Evolutionary conservation across 2,113 vertebrate species (phyloP), one percentile per base, ranked within the genome.

Genomic region (Melanocharis versteri): DNA sequence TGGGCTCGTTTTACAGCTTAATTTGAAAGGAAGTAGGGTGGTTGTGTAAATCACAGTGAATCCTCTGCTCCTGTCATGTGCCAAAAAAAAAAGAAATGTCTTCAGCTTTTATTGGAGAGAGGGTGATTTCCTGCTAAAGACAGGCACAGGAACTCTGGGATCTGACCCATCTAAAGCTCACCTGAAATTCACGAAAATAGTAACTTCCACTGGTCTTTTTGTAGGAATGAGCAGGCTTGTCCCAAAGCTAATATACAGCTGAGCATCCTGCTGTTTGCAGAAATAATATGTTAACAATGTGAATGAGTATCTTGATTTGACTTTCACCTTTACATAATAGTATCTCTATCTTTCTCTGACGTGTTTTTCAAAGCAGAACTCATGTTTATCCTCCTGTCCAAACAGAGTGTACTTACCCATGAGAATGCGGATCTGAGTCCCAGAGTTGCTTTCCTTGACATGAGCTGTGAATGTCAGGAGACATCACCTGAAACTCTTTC

Each of bases 251-350:
- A 75, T 28, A 66, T 30, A 22, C 23, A 53, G 44, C 33, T 28
- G 10, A 90, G 50, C 93, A 71, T 90, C 47, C n/a, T n/a, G 8
- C 3, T 40, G 7, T 87, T 64, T 45, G 24, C 39, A 33, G n/a
- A 86, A 95, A 87, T 57, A 54, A 71, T 39, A 21, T 2, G 21
- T 40, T 56, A 72, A 30, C 31, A 82, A 35, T 1, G 0, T 26
- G 26, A 65, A 51, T 17, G 1, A 61, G 30, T 30, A 31, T 26
- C 53, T 89, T 83, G 42, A 35, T 53, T 50, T 92, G 72, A 72
- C 60, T 91, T 91, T 86, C 61, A 88, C 79, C 57, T 94, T 86
- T 24, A 75, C 44, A 44, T 54, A 78, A 77, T 19, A 22, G 30
- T 23, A 83, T 70, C 66, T 76, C 90, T 60, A 75, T 57, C 50